A percentile compares a stretch with the other conserved stretches of the same genome.
Evolutionary conservation across 1,140 invertebrate genomes (phyloP).

Genomic region (Habropoda laboriosa): DNA sequence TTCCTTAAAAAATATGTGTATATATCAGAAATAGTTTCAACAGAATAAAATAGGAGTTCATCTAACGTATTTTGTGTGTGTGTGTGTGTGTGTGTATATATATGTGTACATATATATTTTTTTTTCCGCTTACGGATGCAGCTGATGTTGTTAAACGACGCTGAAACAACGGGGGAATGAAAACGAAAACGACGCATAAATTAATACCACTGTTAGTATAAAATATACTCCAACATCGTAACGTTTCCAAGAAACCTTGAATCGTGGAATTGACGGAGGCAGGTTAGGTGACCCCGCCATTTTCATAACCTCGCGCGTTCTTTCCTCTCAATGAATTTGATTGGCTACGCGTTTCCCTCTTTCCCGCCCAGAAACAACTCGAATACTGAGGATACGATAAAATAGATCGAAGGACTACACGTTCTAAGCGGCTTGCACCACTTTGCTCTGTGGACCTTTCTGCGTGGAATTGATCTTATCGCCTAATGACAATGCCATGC

Average conservation of each 20-base stretch:
- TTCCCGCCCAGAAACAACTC: constrained; percentile 9
- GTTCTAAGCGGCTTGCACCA: constrained; percentile 83
- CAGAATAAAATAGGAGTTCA: constrained; percentile 34
- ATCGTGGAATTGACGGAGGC: constrained; percentile 21
- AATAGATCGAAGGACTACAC: neutral
- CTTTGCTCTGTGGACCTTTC: constrained; percentile 85
- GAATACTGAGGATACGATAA: constrained; percentile 15
- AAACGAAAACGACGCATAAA: constrained; percentile 29
- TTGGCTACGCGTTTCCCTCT: neutral
- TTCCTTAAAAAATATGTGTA: constrained; percentile 42
- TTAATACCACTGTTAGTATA: constrained; percentile 38
- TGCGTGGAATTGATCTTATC: constrained; percentile 98
- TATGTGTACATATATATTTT: constrained; percentile 38
- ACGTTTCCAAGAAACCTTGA: neutral
- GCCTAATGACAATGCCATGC: constrained; percentile 97
- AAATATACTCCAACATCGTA: constrained; percentile 16
- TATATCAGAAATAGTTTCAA: constrained; percentile 30
- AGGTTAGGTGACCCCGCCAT: neutral
- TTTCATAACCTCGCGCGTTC: neutral
- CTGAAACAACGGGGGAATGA: constrained; percentile 1
- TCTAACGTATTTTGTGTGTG: constrained; percentile 35
- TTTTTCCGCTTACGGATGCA: constrained; percentile 21
- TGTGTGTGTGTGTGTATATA: constrained; percentile 43
- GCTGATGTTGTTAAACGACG: neutral
- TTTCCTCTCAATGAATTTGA: neutral